A percentile compares a stretch with the other conserved stretches of the same genome.
Conservation (phyloP, 1,140 invertebrate species). For the Ditylenchus dipsaci region DNA sequence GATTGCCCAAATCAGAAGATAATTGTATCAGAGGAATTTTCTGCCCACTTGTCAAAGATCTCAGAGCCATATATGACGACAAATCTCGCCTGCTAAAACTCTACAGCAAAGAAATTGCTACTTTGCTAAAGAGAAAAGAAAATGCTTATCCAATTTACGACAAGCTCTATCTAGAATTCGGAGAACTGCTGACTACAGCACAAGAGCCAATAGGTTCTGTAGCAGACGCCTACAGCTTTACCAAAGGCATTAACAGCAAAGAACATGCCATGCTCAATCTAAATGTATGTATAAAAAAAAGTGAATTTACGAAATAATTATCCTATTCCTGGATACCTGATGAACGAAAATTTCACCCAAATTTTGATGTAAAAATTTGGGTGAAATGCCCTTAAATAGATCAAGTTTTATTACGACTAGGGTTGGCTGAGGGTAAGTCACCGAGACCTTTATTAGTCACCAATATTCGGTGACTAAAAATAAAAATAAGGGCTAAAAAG, state of each 20-base stretch:
- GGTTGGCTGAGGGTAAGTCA: too few species aligned
- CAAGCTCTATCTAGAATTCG: constrained; percentile 13
- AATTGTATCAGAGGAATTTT: constrained; percentile 9
- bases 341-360: too few species aligned
- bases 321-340: too few species aligned
- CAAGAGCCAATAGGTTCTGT: not conserved
- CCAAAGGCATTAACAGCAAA: not conserved
- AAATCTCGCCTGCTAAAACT: not conserved
- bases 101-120: constrained; percentile 15
- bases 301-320: too few species aligned
- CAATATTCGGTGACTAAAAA: too few species aligned
- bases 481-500: too few species aligned
- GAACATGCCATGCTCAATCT: not conserved
- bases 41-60: constrained; percentile 12
- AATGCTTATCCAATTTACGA: not conserved
- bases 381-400: too few species aligned
- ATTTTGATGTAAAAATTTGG: too few species aligned
- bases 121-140: not conserved
- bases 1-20: constrained; percentile 14
- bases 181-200: not conserved
- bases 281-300: not conserved
- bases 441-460: too few species aligned
- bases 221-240: not conserved
- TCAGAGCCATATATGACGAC: constrained; percentile 12
- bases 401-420: too few species aligned